Evolutionary conservation across 1,140 invertebrate species (phyloP).

Genomic region (Tetramorium alpestre): DNA sequence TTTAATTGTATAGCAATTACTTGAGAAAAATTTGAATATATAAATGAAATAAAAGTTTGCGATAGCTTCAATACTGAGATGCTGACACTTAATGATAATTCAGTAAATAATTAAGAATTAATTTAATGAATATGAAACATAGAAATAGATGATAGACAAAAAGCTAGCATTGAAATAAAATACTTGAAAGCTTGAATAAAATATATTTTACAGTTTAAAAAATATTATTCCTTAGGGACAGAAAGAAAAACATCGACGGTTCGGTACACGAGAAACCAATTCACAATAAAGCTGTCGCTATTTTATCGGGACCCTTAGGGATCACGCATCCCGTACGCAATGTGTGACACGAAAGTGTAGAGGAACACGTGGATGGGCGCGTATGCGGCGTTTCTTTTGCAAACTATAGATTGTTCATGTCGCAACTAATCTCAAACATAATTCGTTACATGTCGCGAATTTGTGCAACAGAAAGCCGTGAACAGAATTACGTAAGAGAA

Average conservation of each 20-base stretch:
- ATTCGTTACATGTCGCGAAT: not conserved
- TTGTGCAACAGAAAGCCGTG: not conserved
- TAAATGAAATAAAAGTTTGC: constrained; percentile 9
- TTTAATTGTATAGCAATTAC: not conserved
- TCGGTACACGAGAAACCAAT: not conserved
- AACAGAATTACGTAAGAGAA: not conserved
- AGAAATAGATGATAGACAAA: not conserved
- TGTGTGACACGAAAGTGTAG: not conserved
- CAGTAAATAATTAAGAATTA: not conserved
- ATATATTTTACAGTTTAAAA: not conserved
- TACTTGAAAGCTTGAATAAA: not conserved
- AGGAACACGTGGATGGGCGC: constrained; percentile 49
- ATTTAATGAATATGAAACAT: not conserved
- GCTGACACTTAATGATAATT: not conserved
- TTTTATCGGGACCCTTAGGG: not conserved
- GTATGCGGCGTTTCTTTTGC: not conserved
- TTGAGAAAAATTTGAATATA: not conserved
- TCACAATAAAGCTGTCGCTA: constrained; percentile 24
- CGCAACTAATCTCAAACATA: not conserved
- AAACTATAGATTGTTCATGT: not conserved
- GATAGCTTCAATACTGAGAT: not conserved
- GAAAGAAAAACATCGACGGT: not conserved
- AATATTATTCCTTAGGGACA: not conserved
- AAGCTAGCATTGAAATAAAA: not conserved
- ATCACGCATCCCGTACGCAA: not conserved